phyloP scores from a whole-genome alignment of 1,140 invertebrate species.

The Aphaenogaster floridana region DNA sequence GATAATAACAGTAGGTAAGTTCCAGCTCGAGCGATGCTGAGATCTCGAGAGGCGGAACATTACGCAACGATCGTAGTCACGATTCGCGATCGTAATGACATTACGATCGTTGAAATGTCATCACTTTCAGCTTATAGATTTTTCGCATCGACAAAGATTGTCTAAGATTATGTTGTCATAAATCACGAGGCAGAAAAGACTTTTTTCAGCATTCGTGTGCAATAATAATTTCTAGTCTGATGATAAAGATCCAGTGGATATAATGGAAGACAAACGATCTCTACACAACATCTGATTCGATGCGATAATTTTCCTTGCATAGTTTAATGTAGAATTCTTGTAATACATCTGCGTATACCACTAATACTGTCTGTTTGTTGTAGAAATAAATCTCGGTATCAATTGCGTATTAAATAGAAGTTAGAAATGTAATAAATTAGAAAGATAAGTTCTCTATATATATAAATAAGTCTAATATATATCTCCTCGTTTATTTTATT shows the following conservation, averaged over 20 bases:
- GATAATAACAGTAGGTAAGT: constrained; percentile 39
- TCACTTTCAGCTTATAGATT: constrained; percentile 60
- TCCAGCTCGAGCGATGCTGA: constrained; percentile 22
- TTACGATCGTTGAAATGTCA: constrained; percentile 61
- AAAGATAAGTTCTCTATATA: not conserved
- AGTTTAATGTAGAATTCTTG: constrained; percentile 22
- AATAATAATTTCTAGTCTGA: constrained; percentile 56
- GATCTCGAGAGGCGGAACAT: constrained; percentile 27
- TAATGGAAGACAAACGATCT: constrained; percentile 49
- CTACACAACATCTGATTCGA: constrained; percentile 10
- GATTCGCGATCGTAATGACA: constrained; percentile 58
- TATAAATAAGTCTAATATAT: not conserved
- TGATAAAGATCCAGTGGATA: constrained; percentile 48
- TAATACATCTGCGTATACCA: constrained; percentile 13
- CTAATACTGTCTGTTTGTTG: not conserved
- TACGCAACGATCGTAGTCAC: constrained; percentile 57
- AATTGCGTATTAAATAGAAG: constrained; percentile 4
- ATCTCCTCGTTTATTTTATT: not conserved
- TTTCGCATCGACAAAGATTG: constrained; percentile 54
- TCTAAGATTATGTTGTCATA: constrained; percentile 59
- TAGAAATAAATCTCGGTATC: not conserved
- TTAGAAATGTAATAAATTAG: constrained; percentile 8
- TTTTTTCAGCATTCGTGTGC: constrained; percentile 41
- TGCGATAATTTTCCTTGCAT: constrained; percentile 35
- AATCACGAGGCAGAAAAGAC: constrained; percentile 31